Evolutionary conservation across 2,113 vertebrate genomes (phyloP), one percentile per base, ranked within the genome.

Genomic region (Leiothrix lutea): DNA sequence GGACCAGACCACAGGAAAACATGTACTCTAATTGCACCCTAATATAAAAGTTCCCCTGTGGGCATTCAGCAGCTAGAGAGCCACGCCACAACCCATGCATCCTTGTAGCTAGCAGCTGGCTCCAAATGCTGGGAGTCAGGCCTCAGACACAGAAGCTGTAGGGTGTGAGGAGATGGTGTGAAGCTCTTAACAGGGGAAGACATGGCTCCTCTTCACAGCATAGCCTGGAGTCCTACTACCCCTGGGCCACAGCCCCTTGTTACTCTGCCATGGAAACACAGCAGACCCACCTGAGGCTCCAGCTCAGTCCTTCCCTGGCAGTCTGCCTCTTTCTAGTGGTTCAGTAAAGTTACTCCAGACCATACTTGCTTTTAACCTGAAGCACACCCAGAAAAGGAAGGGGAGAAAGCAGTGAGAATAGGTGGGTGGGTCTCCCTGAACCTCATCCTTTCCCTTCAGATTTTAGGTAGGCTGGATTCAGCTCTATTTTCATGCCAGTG

Each of bases 141-240:
- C 14, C 60, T 48, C n/a, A 38, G 44, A 31, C 35, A 28, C 19
- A 47, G 60, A 65, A 61, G 22, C 9, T 82, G 9, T n/a, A 4
- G n/a, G 17, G 12, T 0, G 0, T 8, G 21, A 47, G 11, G 31
- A 65, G 22, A 53, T 1, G 5, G 17, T 1, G 0, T 28, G 40
- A 75, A 80, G n/a, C 18, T 6, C 15, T 35, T 69, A 17, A 19
- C 6, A 53, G 50, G 26, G 12, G 21, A 73, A 44, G 40, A 12
- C 44, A 17, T 0, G 4, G 8, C 21, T 51, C 28, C 35, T 31
- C 26, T 42, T 75, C 33, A 21, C 0, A 0, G 48, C 0, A 1
- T 29, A 60, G 23, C 33, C 29, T 4, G 0, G 23, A 22, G 5
- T 54, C 16, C 35, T 9, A 9, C 29, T 14, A 21, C 8, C 9